Percentiles rank a stretch among this genome's conserved stretches.
Conservation (phyloP, 2,113 vertebrate species). For the Paracanthobrama guichenoti region DNA sequence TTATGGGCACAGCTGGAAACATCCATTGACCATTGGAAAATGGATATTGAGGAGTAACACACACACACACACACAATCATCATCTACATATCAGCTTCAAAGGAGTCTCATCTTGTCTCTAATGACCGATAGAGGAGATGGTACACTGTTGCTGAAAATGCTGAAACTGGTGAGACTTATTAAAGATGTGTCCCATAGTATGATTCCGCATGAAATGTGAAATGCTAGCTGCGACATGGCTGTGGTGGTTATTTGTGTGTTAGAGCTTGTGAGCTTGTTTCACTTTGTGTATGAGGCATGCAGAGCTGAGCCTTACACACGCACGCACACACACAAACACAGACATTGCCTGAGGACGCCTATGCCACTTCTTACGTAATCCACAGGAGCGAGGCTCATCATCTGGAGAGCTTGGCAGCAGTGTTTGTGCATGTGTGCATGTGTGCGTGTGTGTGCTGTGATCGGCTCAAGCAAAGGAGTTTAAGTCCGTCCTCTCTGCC, state of each 20-base stretch:
- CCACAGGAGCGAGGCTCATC: slow-evolving; percentile 27
- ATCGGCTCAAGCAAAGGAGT: slow-evolving; percentile 34
- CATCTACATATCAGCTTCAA: neutral
- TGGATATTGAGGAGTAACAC: neutral
- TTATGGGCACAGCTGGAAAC: neutral
- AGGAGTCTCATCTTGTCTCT: neutral
- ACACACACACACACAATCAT: neutral
- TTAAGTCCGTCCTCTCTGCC: slow-evolving; percentile 33
- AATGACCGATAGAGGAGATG: neutral
- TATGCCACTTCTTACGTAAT: slow-evolving; percentile 42
- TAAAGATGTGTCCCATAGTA: neutral
- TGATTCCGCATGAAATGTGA: neutral
- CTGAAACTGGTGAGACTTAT: neutral
- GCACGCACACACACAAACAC: slow-evolving; percentile 2
- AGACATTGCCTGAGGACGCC: slow-evolving; percentile 20
- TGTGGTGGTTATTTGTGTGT: neutral
- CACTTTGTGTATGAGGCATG: slow-evolving; percentile 17
- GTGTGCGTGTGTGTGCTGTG: slow-evolving; percentile 17
- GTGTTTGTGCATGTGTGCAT: slow-evolving; percentile 45
- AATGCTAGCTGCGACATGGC: neutral
- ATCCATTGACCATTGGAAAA: neutral
- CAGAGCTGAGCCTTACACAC: slow-evolving; percentile 1
- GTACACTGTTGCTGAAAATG: neutral
- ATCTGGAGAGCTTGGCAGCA: slow-evolving; percentile 42
- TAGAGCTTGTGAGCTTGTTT: slow-evolving; percentile 26